Conservation (phyloP, 1,140 invertebrate species). For the Callitettix versicolor region DNA sequence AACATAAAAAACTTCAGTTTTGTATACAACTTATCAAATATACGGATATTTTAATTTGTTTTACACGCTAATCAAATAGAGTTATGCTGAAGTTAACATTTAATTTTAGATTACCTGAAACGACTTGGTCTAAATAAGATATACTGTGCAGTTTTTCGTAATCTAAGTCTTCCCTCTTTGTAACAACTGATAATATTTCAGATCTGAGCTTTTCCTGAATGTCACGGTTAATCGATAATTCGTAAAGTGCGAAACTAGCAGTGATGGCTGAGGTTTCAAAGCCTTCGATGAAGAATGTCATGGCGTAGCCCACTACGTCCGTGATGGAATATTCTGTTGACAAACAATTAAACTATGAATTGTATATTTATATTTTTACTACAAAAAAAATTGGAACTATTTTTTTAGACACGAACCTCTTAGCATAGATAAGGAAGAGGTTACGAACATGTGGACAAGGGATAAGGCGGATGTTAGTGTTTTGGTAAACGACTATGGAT, state of each 20-base stretch:
- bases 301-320: background rate
- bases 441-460: no score
- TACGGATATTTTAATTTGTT: background rate
- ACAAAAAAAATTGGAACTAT: no score
- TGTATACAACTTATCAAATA: background rate
- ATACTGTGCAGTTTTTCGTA: constrained; percentile 23
- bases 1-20: no score
- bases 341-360: no score
- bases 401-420: no score
- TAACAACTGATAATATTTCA: constrained; percentile 15
- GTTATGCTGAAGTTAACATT: background rate
- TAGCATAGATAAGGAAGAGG: no score
- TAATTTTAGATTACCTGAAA: constrained; percentile 22
- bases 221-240: constrained; percentile 35
- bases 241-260: constrained; percentile 31
- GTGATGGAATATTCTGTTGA: background rate
- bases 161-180: constrained; percentile 14
- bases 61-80: background rate
- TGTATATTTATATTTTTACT: no score
- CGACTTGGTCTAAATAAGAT: constrained; percentile 19
- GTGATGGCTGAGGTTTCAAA: constrained; percentile 38
- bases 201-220: constrained; percentile 21
- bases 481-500: no score
- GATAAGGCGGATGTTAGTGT: no score
- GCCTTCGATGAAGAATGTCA: constrained; percentile 2